Evolutionary conservation across 2,888 invertebrate genomes (phyloP), one percentile per base, ranked within the genome.

Genomic region (Tanypteryx hageni): DNA sequence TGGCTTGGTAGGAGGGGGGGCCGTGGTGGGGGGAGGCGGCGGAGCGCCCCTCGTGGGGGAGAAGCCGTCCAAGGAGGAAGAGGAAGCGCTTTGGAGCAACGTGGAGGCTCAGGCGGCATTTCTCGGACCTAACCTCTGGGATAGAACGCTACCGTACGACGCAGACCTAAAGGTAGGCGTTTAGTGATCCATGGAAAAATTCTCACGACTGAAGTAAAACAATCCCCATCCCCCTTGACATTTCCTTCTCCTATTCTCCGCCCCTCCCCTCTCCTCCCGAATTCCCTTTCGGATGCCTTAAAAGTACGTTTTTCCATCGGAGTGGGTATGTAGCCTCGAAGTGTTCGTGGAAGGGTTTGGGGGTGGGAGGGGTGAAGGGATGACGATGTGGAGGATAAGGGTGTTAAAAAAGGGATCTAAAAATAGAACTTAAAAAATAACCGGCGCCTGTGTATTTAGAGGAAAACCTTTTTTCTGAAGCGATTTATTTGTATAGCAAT

Each of bases 101-200:
- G 97, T 97, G 95, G 98, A 98, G 96, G 98, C 98, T 95, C 98
- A 98, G 95, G 98, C 99, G 94, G 99, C 99, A 95, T 99, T 99
- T 96, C 97, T 99, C 94, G 99, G 99, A 93, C 99, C 99, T 93
- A 99, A 98, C 95, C 96, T 99, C 93, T 99, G 99, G 99, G 99
- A 99, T 96, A 98, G 98, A 96, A 98, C 98, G 94, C 96, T 97
- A 95, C 97, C 98, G 94, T 98, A 98, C 95, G 98, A 98, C 96
- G 97, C 98, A 95, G 98, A 99, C 97, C 98, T 99, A 96, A 99
- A 99, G 97, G 98, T 98, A 97, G 96, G 83, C 83, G 44, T 57
- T 5, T 16, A 64, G 64, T 16, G 16, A 18, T 64, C 64, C 64
- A 18, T n/a, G 83, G 44, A 44, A 57, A 44, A 57, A 83, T 22